Percentiles rank a stretch among this genome's conserved stretches.
Evolutionary conservation across 2,888 invertebrate genomes (phyloP).

Genomic region (Cephus pulcher): DNA sequence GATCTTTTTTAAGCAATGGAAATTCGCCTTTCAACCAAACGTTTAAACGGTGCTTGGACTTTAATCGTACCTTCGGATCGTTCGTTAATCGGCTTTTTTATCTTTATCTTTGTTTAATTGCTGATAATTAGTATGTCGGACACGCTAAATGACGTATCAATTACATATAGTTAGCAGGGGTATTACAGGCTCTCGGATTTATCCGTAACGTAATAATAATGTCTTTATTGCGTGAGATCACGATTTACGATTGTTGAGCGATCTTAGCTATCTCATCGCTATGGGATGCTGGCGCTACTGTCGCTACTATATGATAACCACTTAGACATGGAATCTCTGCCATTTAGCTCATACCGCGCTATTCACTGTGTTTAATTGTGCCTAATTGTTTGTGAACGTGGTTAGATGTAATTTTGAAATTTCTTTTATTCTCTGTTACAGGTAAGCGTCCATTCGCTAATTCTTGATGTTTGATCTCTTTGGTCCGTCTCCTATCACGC

Average conservation of each 20-base stretch:
- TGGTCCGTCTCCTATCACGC: background rate
- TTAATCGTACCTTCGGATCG: background rate
- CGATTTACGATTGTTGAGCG: background rate
- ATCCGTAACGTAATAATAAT: background rate
- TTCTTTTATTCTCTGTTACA: background rate
- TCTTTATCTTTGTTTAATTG: background rate
- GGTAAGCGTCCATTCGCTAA: background rate
- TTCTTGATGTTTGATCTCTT: background rate
- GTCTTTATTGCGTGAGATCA: background rate
- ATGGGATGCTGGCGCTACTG: background rate
- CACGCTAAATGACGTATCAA: background rate
- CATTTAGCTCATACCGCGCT: background rate
- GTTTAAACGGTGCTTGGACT: background rate
- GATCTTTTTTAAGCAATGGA: background rate
- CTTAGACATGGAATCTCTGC: background rate
- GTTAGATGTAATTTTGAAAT: background rate
- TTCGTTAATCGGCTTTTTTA: background rate
- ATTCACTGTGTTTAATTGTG: background rate
- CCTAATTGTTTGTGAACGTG: background rate
- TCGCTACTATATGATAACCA: background rate
- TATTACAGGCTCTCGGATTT: background rate
- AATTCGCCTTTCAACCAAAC: background rate
- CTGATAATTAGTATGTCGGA: background rate
- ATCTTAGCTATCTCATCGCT: background rate
- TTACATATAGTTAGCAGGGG: background rate